phyloP scores from a whole-genome alignment of 2,888 invertebrate species.

The Ophraella communa region DNA sequence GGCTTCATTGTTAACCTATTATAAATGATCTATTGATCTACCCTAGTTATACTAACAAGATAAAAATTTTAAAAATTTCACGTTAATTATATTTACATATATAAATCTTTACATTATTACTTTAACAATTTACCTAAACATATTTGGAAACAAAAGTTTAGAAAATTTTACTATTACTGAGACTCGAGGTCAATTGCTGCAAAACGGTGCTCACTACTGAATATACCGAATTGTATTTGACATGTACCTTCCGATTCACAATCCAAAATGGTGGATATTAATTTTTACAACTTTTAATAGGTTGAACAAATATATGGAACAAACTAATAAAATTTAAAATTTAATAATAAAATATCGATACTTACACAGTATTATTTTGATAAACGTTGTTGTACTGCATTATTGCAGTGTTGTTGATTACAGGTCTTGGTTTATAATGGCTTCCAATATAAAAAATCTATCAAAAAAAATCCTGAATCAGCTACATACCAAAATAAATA shows the following conservation, averaged over 20 bases:
- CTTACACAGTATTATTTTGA: slow-evolving; percentile 71
- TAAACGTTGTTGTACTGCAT: slow-evolving; percentile 62
- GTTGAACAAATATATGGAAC: neutral
- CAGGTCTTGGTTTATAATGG: slow-evolving; percentile 46
- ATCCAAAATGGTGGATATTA: slow-evolving; percentile 21
- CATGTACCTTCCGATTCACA: neutral
- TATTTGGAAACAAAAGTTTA: neutral
- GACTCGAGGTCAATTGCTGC: neutral
- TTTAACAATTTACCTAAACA: too few relatives aligned
- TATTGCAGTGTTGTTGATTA: slow-evolving; percentile 52
- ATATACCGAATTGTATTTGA: neutral
- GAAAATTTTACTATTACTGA: neutral
- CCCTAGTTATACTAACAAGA: too few relatives aligned
- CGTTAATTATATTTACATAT: too few relatives aligned
- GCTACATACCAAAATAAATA: neutral
- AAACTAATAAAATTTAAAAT: neutral
- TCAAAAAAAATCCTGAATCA: slow-evolving; percentile 31
- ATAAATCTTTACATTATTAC: too few relatives aligned
- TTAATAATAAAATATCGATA: slow-evolving; percentile 64
- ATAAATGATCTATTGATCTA: too few relatives aligned
- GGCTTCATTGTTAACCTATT: too few relatives aligned
- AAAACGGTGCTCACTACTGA: neutral
- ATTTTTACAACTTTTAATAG: neutral
- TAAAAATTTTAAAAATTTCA: too few relatives aligned
- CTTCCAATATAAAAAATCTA: slow-evolving; percentile 46